Conservation (phyloP, 2,113 vertebrate genomes). For the Piprites chloris region DNA sequence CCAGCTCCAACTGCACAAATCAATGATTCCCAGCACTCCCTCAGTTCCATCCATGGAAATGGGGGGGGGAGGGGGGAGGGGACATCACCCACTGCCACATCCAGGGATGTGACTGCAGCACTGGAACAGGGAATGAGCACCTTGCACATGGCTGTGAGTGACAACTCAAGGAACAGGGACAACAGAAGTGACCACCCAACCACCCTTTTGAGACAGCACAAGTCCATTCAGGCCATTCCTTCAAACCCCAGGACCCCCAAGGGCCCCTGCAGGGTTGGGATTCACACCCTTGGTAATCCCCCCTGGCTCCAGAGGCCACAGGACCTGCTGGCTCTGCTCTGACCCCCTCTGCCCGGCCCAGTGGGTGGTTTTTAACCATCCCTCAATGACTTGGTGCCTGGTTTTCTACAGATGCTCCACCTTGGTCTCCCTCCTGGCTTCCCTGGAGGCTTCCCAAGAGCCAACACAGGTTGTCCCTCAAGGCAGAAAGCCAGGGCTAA, state of each 20-base stretch:
- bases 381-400: neutral
- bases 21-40: neutral
- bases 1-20: neutral
- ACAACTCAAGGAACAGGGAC: neutral
- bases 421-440: neutral
- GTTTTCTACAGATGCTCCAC: neutral
- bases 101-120: neutral
- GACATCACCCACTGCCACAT: neutral
- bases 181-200: neutral
- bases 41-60: neutral
- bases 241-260: accelerated
- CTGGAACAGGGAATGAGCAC: neutral
- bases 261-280: neutral
- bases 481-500: neutral
- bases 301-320: neutral
- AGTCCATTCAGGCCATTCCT: neutral
- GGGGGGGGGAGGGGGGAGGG: neutral
- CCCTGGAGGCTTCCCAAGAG: neutral
- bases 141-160: accelerated
- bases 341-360: neutral
- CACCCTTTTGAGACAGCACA: neutral
- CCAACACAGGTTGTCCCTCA: neutral
- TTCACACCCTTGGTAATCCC: neutral
- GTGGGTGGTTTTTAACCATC: neutral
- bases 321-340: neutral